Conservation (phyloP, 2,113 vertebrate species). For the Gallinago undulata region DNA sequence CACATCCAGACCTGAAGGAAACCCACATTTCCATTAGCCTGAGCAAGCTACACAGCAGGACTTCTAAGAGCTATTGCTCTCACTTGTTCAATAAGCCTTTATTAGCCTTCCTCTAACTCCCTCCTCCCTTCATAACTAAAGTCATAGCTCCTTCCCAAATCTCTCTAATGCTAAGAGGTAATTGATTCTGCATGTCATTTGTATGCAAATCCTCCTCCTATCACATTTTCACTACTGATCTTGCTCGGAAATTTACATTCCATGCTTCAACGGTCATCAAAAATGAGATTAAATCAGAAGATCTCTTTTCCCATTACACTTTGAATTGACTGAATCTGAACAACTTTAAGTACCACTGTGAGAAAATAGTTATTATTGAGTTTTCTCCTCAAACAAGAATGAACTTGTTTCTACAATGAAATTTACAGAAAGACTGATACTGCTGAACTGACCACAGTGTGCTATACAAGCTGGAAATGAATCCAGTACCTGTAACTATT, state of each 20-base stretch:
- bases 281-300: constrained; percentile 43
- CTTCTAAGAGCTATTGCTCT: constrained; percentile 1
- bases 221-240: not conserved
- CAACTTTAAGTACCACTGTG: not conserved
- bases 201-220: constrained; percentile 46
- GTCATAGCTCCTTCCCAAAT: constrained; percentile 18
- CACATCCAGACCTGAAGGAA: not conserved
- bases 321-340: constrained; percentile 11
- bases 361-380: not conserved
- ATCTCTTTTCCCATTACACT: constrained; percentile 21
- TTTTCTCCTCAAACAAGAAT: constrained; percentile 5
- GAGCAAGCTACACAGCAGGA: constrained; percentile 26
- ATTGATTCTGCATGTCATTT: constrained; percentile 38
- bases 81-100: constrained; percentile 28
- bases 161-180: constrained; percentile 22
- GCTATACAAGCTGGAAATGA: not conserved
- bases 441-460: not conserved
- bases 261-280: constrained; percentile 8
- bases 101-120: not conserved
- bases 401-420: not conserved
- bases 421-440: not conserved
- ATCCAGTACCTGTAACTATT: not conserved
- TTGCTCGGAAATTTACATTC: constrained; percentile 15
- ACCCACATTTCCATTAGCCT: not conserved
- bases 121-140: constrained; percentile 7